Evolutionary conservation across 2,797 vertebrate species (phyloP), one percentile per base, ranked within the genome.

Genomic region (Valencia hispanica): DNA sequence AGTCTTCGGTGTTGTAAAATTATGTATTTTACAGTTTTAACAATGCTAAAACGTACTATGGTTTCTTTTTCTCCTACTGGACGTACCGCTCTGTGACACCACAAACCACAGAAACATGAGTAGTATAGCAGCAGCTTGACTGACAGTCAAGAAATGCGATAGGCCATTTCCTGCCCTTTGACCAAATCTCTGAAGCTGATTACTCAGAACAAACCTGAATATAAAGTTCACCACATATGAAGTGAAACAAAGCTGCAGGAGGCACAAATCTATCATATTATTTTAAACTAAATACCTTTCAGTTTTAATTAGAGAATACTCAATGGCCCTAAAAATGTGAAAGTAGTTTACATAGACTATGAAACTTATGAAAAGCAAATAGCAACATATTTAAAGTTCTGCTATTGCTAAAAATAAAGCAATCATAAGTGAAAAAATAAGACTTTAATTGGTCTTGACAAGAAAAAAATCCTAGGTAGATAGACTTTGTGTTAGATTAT

Each of bases 161-260:
- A 25, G 3, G 25, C 53, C 41, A 7, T 77, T 53, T 79, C 78
- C 73, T 1, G 47, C 27, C 43, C 18, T 79, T 68, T 78, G 69
- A 73, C 80, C 77, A 75, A n/a, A 43, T 72, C 75, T 39, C 74
- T 70, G 48, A 88, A n/a, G n/a, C 53, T 25, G 59, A 30, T 78
- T 50, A 71, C 74, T 79, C 25, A 39, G 61, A 76, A 73, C 1
- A 80, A 25, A 71, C 7, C 43, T 50, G 30, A 20, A 4, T 68
- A 2, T 55, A 3, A 43, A 68, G 25, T 39, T 65, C 51, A 74
- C 68, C 61, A 51, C 69, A 82, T 51, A 27, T 65, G 50, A 25
- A 34, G 27, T 69, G 61, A 75, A 48, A 4, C 34, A 17, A 47
- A 32, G 9, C 45, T 18, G 30, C 18, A 5, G 34, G 27, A 30